These are phyloP conservation scores for Icerya purchasi DNA, from an alignment of 2,888 invertebrate species.

Conservation along the genomic window DNA sequence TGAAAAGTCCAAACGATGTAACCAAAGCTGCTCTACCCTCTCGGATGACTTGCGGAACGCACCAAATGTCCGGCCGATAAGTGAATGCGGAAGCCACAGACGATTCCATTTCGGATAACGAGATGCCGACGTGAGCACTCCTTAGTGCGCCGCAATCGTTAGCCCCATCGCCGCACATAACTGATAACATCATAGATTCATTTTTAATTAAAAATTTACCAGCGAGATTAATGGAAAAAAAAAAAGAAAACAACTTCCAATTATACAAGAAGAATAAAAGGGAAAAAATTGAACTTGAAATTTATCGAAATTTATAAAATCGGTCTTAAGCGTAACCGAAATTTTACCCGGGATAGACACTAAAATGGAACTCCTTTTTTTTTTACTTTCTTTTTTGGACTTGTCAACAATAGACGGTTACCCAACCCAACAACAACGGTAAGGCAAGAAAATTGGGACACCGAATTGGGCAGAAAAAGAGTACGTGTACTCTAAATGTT, in stretches of 20 bases:
- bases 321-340: no score
- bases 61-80: constrained; percentile 53
- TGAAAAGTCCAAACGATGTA: constrained; percentile 43
- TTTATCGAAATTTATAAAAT: no score
- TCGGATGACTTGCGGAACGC: constrained; percentile 53
- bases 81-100: constrained; percentile 78
- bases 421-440: no score
- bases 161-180: constrained; percentile 51
- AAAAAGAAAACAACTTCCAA: no score
- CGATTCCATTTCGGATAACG: constrained; percentile 71
- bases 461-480: no score
- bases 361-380: no score
- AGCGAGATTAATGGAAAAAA: not conserved
- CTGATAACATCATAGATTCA: constrained; percentile 19
- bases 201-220: not conserved
- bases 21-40: constrained; percentile 74
- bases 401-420: no score
- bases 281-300: not conserved
- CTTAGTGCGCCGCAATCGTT: constrained; percentile 79
- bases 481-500: no score
- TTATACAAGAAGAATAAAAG: not conserved
- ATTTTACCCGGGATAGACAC: no score
- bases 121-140: constrained; percentile 71
- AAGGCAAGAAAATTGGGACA: no score
- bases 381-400: no score